Conservation (phyloP, 2,797 vertebrate species). For the Lerista edwardsae region DNA sequence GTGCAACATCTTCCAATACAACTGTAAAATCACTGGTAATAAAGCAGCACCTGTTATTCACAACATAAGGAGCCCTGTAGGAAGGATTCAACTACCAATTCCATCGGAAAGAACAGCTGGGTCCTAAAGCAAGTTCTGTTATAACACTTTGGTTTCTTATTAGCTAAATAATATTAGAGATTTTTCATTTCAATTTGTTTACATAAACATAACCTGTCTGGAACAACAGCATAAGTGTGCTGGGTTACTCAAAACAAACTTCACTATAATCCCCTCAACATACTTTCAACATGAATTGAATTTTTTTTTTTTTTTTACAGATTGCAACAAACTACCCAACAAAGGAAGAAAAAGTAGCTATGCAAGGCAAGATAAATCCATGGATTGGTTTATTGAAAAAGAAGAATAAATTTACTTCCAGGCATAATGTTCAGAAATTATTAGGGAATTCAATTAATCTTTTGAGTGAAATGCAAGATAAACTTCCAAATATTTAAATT, state of each 20-base stretch:
- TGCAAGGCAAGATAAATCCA: slow-evolving; percentile 78
- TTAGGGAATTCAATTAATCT: slow-evolving; percentile 43
- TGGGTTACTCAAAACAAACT: neutral
- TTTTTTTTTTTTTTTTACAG: slow-evolving; percentile 55
- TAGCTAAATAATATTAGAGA: neutral
- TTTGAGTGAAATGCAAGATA: slow-evolving; percentile 31
- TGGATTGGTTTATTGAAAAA: slow-evolving; percentile 88
- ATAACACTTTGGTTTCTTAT: neutral
- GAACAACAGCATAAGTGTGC: neutral
- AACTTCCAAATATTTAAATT: slow-evolving; percentile 32
- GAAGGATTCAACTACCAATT: too few relatives aligned
- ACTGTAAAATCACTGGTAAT: neutral
- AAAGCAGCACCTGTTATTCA: neutral
- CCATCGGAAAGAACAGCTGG: neutral
- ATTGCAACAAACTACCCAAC: slow-evolving; percentile 58
- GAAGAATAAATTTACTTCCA: slow-evolving; percentile 78
- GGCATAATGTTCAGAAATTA: slow-evolving; percentile 29
- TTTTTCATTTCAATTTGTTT: neutral
- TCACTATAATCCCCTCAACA: neutral
- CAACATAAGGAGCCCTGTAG: neutral
- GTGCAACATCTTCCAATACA: neutral
- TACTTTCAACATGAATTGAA: slow-evolving; percentile 18
- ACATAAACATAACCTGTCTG: neutral
- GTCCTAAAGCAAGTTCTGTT: neutral
- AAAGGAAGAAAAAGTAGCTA: slow-evolving; percentile 56